These are phyloP conservation scores for Nesogale talazaci DNA, from an alignment of 2,113 vertebrate species.

Conservation along the genomic window DNA sequence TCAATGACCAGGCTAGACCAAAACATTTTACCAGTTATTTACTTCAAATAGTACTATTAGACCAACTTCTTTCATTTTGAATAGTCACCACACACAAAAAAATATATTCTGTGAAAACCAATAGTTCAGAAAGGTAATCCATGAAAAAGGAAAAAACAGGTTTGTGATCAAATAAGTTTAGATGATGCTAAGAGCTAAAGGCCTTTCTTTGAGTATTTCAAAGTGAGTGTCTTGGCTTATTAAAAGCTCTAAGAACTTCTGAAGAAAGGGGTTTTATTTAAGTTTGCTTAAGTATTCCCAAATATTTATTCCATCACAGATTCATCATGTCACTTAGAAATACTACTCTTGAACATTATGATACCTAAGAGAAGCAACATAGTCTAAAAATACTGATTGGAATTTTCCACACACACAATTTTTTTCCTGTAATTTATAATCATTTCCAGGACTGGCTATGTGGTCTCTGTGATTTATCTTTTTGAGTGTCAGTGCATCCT, in stretches of 20 bases:
- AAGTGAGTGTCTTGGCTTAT: neutral
- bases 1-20: neutral
- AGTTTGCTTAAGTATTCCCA: neutral
- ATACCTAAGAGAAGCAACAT: neutral
- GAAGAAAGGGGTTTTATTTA: neutral
- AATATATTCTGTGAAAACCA: neutral
- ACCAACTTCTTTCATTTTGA: neutral
- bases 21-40: neutral
- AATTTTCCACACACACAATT: neutral
- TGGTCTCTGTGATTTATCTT: neutral
- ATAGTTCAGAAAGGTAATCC: neutral
- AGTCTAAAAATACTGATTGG: neutral
- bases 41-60: neutral
- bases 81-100: neutral
- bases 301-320: constrained; percentile 13
- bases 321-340: neutral
- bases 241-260: constrained; percentile 6
- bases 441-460: neutral
- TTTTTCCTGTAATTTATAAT: neutral
- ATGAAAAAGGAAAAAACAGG: neutral
- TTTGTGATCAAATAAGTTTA: neutral
- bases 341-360: neutral
- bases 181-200: neutral
- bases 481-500: neutral
- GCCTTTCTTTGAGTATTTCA: neutral